Conservation (phyloP, 2,888 invertebrate species). For the Phalera bucephala region DNA sequence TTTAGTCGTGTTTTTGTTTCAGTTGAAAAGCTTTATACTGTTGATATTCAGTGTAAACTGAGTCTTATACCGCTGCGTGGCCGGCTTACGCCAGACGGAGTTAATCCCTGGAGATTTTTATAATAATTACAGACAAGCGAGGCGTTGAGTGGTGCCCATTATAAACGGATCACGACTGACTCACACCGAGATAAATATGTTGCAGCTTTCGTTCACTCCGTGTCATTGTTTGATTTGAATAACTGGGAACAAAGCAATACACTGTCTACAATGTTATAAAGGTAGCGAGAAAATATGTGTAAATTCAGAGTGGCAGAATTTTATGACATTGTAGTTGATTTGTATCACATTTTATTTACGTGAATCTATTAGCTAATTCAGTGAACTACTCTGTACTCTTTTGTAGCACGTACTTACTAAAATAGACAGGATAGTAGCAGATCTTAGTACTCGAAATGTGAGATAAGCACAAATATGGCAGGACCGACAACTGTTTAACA, state of each 20-base stretch:
- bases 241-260: slow-evolving; percentile 2
- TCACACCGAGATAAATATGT: slow-evolving; percentile 38
- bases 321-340: no score
- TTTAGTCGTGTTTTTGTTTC: background rate
- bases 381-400: no score
- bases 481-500: slow-evolving; percentile 25
- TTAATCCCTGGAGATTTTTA: slow-evolving; percentile 58
- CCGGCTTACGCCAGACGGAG: slow-evolving; percentile 36
- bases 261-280: background rate
- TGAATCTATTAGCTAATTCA: no score
- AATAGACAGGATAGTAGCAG: no score
- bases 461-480: slow-evolving; percentile 8
- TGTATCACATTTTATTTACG: no score
- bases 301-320: no score
- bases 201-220: slow-evolving; percentile 28
- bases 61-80: slow-evolving; percentile 29
- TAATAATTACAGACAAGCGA: slow-evolving; percentile 53
- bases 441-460: slow-evolving; percentile 1
- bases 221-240: slow-evolving; percentile 19
- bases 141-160: slow-evolving; percentile 48
- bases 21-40: background rate
- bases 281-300: no score
- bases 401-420: no score
- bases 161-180: slow-evolving; percentile 43
- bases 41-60: slow-evolving; percentile 11